These are phyloP conservation scores for Hippocampus kuda DNA, from an alignment of 2,797 vertebrate species.

Conservation along the genomic window DNA sequence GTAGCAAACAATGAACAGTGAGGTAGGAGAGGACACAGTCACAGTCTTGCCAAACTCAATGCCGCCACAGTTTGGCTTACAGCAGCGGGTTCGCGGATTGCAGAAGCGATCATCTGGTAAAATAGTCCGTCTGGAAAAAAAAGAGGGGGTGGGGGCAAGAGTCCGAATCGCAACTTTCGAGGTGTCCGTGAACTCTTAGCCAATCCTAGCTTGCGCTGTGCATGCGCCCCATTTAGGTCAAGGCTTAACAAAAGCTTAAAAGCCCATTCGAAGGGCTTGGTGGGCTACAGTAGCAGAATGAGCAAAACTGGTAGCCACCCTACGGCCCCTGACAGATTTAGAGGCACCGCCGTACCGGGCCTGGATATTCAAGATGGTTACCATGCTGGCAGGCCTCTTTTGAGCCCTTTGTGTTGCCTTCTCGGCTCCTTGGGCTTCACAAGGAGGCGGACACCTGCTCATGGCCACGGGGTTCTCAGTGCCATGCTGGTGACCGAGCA, in stretches of 20 bases:
- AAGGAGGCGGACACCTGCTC: constrained; percentile 65
- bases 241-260: constrained; percentile 31
- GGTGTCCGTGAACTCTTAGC: constrained; percentile 15
- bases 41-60: constrained; percentile 54
- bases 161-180: constrained; percentile 19
- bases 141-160: constrained; percentile 10
- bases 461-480: constrained; percentile 55
- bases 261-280: constrained; percentile 26
- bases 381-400: constrained; percentile 62
- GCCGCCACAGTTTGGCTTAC: constrained; percentile 45
- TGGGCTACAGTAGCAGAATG: constrained; percentile 49
- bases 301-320: constrained; percentile 40
- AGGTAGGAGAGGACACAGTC: constrained; percentile 19
- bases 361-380: constrained; percentile 59
- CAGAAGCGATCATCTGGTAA: constrained; percentile 15
- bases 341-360: constrained; percentile 46
- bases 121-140: constrained; percentile 3
- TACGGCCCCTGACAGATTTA: constrained; percentile 50
- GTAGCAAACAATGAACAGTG: constrained; percentile 55
- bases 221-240: constrained; percentile 22
- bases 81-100: constrained; percentile 29
- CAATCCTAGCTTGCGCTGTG: constrained; percentile 18
- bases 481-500: constrained; percentile 48
- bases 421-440: constrained; percentile 49
- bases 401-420: constrained; percentile 59